A percentile compares a stretch with the other conserved stretches of the same genome.
These are phyloP conservation scores for Tachycineta bicolor DNA, from an alignment of 2,113 vertebrate species.

Conservation along the genomic window DNA sequence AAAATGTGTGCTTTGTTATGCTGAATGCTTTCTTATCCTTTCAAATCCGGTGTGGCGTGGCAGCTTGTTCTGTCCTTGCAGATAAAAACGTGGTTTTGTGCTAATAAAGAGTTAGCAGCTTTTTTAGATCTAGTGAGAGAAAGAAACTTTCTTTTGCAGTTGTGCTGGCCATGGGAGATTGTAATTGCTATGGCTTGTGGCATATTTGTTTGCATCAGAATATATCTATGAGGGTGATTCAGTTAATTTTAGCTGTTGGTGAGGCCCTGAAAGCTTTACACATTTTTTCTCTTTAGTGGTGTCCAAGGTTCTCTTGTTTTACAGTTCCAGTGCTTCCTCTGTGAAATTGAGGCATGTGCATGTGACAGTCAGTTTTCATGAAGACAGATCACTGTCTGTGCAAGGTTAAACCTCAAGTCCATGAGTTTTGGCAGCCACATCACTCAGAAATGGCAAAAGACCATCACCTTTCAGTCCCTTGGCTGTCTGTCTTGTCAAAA, in stretches of 20 bases:
- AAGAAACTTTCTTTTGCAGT: neutral
- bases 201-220: slow-evolving; percentile 12
- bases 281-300: slow-evolving; percentile 74
- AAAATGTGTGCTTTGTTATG: neutral
- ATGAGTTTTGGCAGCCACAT: slow-evolving; percentile 66
- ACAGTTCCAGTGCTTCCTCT: slow-evolving; percentile 63
- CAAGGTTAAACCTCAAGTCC: slow-evolving; percentile 78
- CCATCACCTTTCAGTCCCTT: slow-evolving; percentile 52
- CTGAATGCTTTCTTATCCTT: slow-evolving; percentile 8
- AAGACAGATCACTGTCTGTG: slow-evolving; percentile 77
- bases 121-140: neutral
- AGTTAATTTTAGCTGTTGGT: slow-evolving; percentile 64
- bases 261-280: slow-evolving; percentile 10
- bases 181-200: neutral
- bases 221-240: slow-evolving; percentile 20
- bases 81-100: neutral
- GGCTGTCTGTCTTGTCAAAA: slow-evolving; percentile 34
- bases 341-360: slow-evolving; percentile 75
- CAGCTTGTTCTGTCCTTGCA: slow-evolving; percentile 22
- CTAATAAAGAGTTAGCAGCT: slow-evolving; percentile 28
- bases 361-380: slow-evolving; percentile 74
- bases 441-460: slow-evolving; percentile 69
- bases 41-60: neutral
- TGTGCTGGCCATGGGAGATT: neutral
- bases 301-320: slow-evolving; percentile 66